Percentiles rank a stretch among this genome's conserved stretches.
These are phyloP conservation scores for Oncorhynchus clarkii DNA, from an alignment of 2,113 vertebrate genomes.

Conservation along the genomic window DNA sequence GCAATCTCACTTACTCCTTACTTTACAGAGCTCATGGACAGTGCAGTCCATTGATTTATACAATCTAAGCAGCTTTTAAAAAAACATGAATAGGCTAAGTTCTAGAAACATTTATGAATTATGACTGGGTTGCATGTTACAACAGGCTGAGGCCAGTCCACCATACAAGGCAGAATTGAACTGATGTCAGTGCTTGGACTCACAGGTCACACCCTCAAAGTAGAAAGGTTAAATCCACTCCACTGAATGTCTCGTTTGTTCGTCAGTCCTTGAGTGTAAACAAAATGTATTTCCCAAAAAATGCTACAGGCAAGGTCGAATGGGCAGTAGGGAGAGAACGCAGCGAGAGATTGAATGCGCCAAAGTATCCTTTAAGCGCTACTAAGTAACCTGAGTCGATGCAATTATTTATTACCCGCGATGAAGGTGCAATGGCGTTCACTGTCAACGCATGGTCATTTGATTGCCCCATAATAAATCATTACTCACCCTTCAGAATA, in stretches of 20 bases:
- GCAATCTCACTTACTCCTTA: background rate
- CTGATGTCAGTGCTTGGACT: background rate
- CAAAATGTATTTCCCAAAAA: background rate
- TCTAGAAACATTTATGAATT: background rate
- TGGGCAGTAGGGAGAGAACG: background rate
- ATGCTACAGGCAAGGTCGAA: slow-evolving; percentile 4
- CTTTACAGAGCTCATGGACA: background rate
- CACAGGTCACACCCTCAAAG: background rate
- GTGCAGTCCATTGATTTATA: background rate
- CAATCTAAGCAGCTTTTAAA: background rate
- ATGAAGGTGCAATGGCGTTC: slow-evolving; percentile 14
- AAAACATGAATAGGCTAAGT: background rate
- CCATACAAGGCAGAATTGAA: background rate
- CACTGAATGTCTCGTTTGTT: slow-evolving; percentile 9
- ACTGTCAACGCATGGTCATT: background rate
- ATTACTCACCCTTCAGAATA: background rate
- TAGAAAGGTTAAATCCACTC: slow-evolving; percentile 1
- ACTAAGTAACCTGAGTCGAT: slow-evolving; percentile 15
- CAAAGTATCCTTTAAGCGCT: slow-evolving; percentile 25
- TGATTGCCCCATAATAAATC: background rate
- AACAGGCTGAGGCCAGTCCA: background rate
- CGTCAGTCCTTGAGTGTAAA: slow-evolving; percentile 6
- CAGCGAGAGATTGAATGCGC: slow-evolving; percentile 28
- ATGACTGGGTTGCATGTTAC: background rate
- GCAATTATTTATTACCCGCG: slow-evolving; percentile 27